Evolutionary conservation across 1,140 invertebrate genomes (phyloP).

Genomic region (Drosophila santomea): DNA sequence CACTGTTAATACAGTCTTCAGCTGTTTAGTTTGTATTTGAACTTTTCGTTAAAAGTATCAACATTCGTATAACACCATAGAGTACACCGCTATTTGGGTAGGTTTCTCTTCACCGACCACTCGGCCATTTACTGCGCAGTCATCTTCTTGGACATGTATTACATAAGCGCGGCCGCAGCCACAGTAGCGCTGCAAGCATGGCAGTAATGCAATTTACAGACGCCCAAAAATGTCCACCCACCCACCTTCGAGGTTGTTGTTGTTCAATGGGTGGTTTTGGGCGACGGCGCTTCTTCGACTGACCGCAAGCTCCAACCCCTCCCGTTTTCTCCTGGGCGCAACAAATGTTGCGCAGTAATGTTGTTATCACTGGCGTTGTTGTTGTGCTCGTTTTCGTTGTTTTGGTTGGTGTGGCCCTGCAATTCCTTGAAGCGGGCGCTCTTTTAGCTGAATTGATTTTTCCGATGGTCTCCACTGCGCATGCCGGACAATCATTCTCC

Average conservation of each 20-base stretch:
- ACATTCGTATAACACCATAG: neutral
- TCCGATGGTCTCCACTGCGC: slow-evolving; percentile 70
- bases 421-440: slow-evolving; percentile 72
- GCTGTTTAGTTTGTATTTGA: too few species aligned
- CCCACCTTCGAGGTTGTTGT: slow-evolving; percentile 19
- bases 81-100: neutral
- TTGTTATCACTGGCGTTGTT: slow-evolving; percentile 16
- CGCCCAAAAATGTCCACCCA: slow-evolving; percentile 30
- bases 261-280: slow-evolving; percentile 24
- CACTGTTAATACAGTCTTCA: too few species aligned
- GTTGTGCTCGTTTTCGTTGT: slow-evolving; percentile 26
- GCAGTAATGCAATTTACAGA: slow-evolving; percentile 79
- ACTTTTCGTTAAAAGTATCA: neutral
- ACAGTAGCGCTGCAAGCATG: slow-evolving; percentile 18
- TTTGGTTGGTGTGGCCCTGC: slow-evolving; percentile 41
- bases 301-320: slow-evolving; percentile 6
- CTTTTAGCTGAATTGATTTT: slow-evolving; percentile 84
- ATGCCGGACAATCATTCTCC: slow-evolving; percentile 63
- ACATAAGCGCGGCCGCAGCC: slow-evolving; percentile 50
- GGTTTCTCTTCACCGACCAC: slow-evolving; percentile 8
- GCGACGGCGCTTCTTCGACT: slow-evolving; percentile 43
- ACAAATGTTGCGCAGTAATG: slow-evolving; percentile 41
- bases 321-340: slow-evolving; percentile 19
- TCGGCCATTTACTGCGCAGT: slow-evolving; percentile 26
- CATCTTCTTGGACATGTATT: slow-evolving; percentile 51